phyloP scores from a whole-genome alignment of 2,113 vertebrate genomes.

The Solenodon paradoxus region DNA sequence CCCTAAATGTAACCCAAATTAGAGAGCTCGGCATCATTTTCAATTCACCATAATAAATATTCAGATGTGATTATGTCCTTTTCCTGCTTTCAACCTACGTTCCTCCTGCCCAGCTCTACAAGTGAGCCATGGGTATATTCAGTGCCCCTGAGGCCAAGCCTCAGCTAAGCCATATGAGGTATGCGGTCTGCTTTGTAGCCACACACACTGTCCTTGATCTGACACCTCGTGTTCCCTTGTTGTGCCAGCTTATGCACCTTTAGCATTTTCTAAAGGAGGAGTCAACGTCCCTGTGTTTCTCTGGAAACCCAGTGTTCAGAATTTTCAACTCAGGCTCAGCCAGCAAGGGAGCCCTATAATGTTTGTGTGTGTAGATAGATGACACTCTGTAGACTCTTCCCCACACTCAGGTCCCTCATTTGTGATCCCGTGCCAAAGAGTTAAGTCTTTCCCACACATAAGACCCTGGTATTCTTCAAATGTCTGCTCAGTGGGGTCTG shows the following conservation, averaged over 20 bases:
- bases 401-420: background rate
- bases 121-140: rapidly evolving
- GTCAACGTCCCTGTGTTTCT: background rate
- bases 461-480: background rate
- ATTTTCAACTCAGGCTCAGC: background rate
- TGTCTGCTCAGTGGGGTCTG: background rate
- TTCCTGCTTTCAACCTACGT: background rate
- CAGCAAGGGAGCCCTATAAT: rapidly evolving
- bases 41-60: background rate
- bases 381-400: rapidly evolving
- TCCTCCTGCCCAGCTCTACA: rapidly evolving
- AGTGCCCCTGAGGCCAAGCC: background rate
- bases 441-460: background rate
- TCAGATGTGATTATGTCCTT: background rate
- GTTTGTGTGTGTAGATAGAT: too few relatives aligned
- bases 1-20: background rate
- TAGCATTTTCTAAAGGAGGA: background rate
- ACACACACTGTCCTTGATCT: background rate
- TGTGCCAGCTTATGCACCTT: too few relatives aligned
- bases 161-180: background rate
- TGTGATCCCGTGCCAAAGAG: background rate
- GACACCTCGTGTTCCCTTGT: background rate
- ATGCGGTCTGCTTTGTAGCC: background rate
- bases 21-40: background rate
- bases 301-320: background rate